These are phyloP conservation scores for Protobothrops mucrosquamatus DNA, from an alignment of 2,113 vertebrate species.

Conservation along the genomic window DNA sequence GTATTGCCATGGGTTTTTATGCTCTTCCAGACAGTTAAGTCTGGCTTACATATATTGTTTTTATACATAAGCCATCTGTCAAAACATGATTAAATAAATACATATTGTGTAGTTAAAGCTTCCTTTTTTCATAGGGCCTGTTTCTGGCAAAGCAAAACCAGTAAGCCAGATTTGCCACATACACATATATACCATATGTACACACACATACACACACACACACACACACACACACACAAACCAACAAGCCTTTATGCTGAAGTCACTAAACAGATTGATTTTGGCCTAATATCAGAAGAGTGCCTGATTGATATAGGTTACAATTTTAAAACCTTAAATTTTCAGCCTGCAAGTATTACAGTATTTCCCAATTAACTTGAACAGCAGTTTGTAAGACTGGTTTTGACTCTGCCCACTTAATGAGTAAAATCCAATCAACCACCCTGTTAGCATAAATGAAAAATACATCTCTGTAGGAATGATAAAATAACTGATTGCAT, in stretches of 20 bases:
- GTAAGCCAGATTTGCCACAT: slow-evolving; percentile 41
- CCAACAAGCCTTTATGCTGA: slow-evolving; percentile 7
- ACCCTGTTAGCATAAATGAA: slow-evolving; percentile 66
- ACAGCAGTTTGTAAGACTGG: slow-evolving; percentile 59
- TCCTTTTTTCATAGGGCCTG: slow-evolving; percentile 1
- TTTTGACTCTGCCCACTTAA: slow-evolving; percentile 67
- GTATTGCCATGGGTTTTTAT: slow-evolving; percentile 9
- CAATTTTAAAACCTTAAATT: slow-evolving; percentile 58
- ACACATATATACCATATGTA: not conserved
- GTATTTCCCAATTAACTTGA: slow-evolving; percentile 62
- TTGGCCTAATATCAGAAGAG: slow-evolving; percentile 44
- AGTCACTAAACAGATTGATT: slow-evolving; percentile 43
- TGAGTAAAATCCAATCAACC: slow-evolving; percentile 71
- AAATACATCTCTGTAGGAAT: slow-evolving; percentile 63
- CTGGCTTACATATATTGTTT: not conserved
- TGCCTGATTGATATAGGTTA: slow-evolving; percentile 48
- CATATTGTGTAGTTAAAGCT: not conserved
- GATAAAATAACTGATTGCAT: slow-evolving; percentile 63
- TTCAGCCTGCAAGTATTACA: slow-evolving; percentile 51
- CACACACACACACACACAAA: not conserved
- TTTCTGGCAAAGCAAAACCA: slow-evolving; percentile 40
- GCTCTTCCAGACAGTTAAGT: not conserved
- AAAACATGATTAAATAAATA: not conserved
- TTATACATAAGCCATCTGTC: not conserved
- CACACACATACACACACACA: too few species aligned